Evolutionary conservation across 2,113 vertebrate genomes (phyloP), one percentile per base, ranked within the genome.

Genomic region (Machaerirhynchus nigripectus): DNA sequence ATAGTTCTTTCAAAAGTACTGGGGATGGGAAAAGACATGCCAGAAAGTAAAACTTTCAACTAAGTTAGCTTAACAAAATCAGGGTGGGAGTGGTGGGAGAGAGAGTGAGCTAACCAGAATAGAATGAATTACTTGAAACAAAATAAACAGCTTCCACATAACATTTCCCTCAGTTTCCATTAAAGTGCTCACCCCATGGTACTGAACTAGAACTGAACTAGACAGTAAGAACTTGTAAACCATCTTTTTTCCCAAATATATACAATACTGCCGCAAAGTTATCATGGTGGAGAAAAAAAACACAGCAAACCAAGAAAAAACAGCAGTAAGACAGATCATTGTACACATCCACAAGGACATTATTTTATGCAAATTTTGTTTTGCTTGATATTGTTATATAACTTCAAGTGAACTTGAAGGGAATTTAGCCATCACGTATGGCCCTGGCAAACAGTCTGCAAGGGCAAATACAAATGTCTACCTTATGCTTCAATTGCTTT

Each of bases 51-150:
- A 92, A 81, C 33, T 68, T 68, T 20, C 44, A 69, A 79, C 31
- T 80, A 87, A 77, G 5, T 9, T 23, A 44, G 24, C 11, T 79
- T 78, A 33, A 86, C 12, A 57, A 70, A 65, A 57, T 2, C 11
- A 12, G 4, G 23, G 4, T 37, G 5, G 2, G 11, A n/a, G 13
- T 5, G 31, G 8, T 1, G 0, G 3, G 16, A 35, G 19, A 11
- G 11, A 0, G 6, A 3, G 6, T 33, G 12, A 69, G 8, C 31
- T 69, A 73, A 31, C 46, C 7, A 1, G 5, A 73, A 49, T 1
- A 71, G 17, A 68, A 79, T 28, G 11, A 87, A 49, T 30, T 30
- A 49, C 44, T 53, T 35, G 37, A 74, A 90, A 86, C 33, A 0
- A 81, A 84, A 67, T 35, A 0, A 76, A 71, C 44, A 71, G 18